A percentile compares a stretch with the other conserved stretches of the same genome.
Evolutionary conservation across 2,113 vertebrate genomes (phyloP).

Genomic region (Columba livia): DNA sequence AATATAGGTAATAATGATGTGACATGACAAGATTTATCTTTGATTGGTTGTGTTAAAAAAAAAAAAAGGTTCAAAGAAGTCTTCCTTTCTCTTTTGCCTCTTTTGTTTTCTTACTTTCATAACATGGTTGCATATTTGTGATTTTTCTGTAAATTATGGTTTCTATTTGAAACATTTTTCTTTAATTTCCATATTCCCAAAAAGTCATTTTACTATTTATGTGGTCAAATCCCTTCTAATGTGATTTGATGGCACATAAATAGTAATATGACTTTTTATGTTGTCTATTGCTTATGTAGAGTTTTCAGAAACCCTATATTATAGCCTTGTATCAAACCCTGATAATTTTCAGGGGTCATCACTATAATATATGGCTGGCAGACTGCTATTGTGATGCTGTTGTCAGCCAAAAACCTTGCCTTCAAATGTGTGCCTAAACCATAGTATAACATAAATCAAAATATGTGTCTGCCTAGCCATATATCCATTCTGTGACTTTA

Average conservation of each 20-base stretch:
- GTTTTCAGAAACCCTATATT: conserved; percentile 66
- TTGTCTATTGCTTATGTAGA: conserved; percentile 54
- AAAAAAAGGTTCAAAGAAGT: conserved; percentile 1
- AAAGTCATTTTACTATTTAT: conserved; percentile 73
- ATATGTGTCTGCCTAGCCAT: conserved; percentile 42
- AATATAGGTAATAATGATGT: conserved; percentile 61
- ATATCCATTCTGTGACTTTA: conserved; percentile 72
- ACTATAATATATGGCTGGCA: conserved; percentile 58
- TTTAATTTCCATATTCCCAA: conserved; percentile 73
- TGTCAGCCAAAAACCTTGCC: conserved; percentile 71
- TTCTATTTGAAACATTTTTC: conserved; percentile 72
- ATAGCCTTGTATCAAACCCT: conserved; percentile 34
- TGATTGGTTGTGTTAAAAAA: conserved; percentile 11
- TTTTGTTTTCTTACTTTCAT: conserved; percentile 3
- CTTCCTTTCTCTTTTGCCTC: neutral
- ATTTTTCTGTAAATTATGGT: conserved; percentile 68
- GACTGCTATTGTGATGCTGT: conserved; percentile 61
- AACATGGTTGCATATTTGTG: conserved; percentile 50
- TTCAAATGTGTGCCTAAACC: conserved; percentile 66
- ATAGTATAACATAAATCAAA: conserved; percentile 65
- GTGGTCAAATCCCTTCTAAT: conserved; percentile 54
- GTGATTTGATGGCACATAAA: conserved; percentile 71
- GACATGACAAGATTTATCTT: conserved; percentile 44
- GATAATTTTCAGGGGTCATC: conserved; percentile 59
- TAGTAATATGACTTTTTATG: conserved; percentile 62